Evolutionary conservation across 2,888 invertebrate genomes (phyloP).

Genomic region (Hydroisotoma schaefferi): DNA sequence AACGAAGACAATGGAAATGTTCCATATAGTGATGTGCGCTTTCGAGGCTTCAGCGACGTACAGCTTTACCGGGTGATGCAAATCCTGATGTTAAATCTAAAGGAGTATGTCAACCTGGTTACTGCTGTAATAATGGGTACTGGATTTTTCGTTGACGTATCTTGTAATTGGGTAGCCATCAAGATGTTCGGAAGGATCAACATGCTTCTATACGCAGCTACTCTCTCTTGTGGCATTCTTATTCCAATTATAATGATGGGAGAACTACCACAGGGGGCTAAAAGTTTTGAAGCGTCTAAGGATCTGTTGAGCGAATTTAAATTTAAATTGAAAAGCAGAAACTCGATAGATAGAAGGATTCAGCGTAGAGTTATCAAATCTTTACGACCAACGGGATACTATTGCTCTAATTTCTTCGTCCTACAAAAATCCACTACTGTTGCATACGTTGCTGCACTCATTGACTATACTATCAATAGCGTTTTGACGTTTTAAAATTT

Average conservation of each 20-base stretch:
- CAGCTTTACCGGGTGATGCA: no score
- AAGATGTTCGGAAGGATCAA: background rate
- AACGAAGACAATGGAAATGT: no score
- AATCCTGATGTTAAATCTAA: no score
- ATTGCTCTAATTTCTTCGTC: background rate
- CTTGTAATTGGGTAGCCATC: background rate
- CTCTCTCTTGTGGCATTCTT: background rate
- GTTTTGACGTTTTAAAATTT: no score
- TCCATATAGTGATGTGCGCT: no score
- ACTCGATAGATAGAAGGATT: no score
- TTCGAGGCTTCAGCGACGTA: no score
- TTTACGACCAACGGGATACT: background rate
- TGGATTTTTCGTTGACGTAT: background rate
- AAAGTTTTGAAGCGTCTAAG: background rate
- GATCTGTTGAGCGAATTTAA: no score
- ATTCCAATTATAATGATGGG: background rate
- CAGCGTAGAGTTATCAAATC: background rate
- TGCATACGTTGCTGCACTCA: background rate
- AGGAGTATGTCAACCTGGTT: no score
- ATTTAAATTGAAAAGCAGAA: no score
- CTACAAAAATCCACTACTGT: background rate
- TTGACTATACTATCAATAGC: background rate
- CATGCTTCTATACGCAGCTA: background rate
- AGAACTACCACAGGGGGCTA: background rate
- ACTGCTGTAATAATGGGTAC: constrained; percentile 30